Base-by-base conservation (phyloP, 2,797 vertebrate genomes). In the Betta splendens region DNA sequence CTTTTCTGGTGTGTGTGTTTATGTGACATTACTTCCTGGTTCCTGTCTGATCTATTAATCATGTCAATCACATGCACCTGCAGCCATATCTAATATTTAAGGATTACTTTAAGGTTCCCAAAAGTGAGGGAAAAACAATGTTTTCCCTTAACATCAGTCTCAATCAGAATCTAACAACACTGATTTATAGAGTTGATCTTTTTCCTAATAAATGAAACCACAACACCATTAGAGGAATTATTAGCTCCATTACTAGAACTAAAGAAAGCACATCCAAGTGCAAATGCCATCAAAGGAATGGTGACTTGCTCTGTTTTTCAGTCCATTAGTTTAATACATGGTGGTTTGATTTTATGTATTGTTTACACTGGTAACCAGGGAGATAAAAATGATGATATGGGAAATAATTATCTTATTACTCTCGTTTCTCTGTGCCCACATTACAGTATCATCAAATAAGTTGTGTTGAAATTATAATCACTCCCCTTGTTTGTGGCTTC, bases 361-460 rank as follows among this genome's bases (percentile, higher is more conserved):
- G 32, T 64, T 78, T 31, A 50, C 15, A 21, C 21, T 25, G 28
- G 16, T 40, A 38, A 60, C 45, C 35, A 11, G 55, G 23, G 51
- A 62, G 16, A 49, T n/a, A n/a, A n/a, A 23, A 49, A 51, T 46
- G 12, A 48, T n/a, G n/a, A n/a, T n/a, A n/a, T n/a, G n/a, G n/a
- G n/a, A 42, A 56, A 39, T 33, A 46, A 64, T 55, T 18, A 58
- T 22, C 15, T 37, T 47, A n/a, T n/a, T n/a, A n/a, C n/a, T n/a
- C n/a, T n/a, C 3, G 57, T 69, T 42, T 31, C 50, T 47, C 16
- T n/a, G 29, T 48, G 47, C 36, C 36, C 46, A 52, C 39, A 38
- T 73, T 38, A 68, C 68, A 78, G 42, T 8, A 33, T 26, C 11
- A 47, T 59, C 46, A 62, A 22, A 61, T 62, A 38, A 39, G 52